Conservation (phyloP, 2,888 invertebrate species). For the Tyria jacobaeae region DNA sequence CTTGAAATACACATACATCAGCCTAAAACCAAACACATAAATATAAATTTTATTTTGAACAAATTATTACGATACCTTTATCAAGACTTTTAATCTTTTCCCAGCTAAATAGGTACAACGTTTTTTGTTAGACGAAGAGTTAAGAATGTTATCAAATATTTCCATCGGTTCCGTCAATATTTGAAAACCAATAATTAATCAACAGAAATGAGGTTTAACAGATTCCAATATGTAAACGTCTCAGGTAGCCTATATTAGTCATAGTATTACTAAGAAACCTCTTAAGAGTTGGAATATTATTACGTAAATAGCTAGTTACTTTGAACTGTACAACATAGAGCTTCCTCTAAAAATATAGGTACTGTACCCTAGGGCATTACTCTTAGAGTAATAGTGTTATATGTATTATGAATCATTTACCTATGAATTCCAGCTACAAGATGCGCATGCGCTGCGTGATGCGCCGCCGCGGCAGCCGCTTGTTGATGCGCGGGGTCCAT, state of each 20-base stretch:
- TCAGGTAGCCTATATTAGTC: slow-evolving; percentile 52
- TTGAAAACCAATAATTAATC: slow-evolving; percentile 41
- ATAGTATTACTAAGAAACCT: slow-evolving; percentile 4
- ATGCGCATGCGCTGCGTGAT: slow-evolving; percentile 89
- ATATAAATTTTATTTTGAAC: slow-evolving; percentile 8
- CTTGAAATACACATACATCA: background rate
- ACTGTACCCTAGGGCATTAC: too few species aligned
- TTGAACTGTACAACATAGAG: background rate
- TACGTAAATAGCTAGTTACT: too few species aligned
- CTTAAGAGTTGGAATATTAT: background rate
- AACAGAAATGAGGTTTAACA: slow-evolving; percentile 36
- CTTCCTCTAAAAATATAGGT: too few species aligned
- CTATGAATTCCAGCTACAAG: slow-evolving; percentile 89
- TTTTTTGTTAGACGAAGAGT: slow-evolving; percentile 17
- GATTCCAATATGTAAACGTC: slow-evolving; percentile 46
- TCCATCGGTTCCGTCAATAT: slow-evolving; percentile 26
- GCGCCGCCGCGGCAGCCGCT: slow-evolving; percentile 81
- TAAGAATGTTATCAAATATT: slow-evolving; percentile 29
- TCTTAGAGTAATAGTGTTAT: background rate
- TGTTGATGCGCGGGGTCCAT: slow-evolving; percentile 82
- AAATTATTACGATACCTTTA: slow-evolving; percentile 17
- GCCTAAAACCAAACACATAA: background rate
- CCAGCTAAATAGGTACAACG: slow-evolving; percentile 13
- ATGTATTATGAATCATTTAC: slow-evolving; percentile 54
- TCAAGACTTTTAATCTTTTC: slow-evolving; percentile 6